Percentiles rank a stretch among this genome's conserved stretches.
Conservation (phyloP, 2,888 invertebrate species). For the Nipponacmea schrenckii region DNA sequence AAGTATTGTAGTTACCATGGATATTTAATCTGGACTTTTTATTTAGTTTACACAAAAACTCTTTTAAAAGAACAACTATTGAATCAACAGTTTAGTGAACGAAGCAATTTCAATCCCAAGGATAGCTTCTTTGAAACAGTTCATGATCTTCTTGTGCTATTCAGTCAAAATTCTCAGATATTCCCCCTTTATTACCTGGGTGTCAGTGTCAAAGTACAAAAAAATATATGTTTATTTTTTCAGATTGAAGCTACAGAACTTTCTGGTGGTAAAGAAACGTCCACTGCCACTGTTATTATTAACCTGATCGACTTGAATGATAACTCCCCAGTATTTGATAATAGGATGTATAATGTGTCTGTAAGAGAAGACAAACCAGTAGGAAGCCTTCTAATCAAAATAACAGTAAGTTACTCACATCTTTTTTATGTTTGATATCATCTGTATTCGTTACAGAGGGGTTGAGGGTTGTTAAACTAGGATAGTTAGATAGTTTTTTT, state of each 20-base stretch:
- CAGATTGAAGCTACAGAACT: conserved; percentile 16
- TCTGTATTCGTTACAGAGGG: too few relatives aligned
- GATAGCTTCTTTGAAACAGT: too few relatives aligned
- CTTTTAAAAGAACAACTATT: too few relatives aligned
- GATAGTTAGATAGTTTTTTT: neutral
- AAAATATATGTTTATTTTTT: neutral
- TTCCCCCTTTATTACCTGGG: too few relatives aligned
- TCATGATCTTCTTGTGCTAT: too few relatives aligned
- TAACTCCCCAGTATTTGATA: conserved; percentile 20
- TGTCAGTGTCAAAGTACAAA: too few relatives aligned
- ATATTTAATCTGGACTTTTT: too few relatives aligned
- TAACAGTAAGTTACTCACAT: conserved; percentile 1
- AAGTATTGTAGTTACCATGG: conserved; percentile 13
- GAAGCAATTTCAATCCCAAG: too few relatives aligned
- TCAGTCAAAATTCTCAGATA: too few relatives aligned
- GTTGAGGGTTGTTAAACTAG: neutral
- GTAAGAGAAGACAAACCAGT: conserved; percentile 11
- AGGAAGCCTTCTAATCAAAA: neutral
- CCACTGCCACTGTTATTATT: conserved; percentile 22
- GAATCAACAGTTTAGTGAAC: too few relatives aligned
- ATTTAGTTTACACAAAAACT: too few relatives aligned
- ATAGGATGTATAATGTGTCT: neutral
- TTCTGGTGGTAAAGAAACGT: neutral
- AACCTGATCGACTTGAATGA: conserved; percentile 27
- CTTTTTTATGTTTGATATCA: neutral